phyloP scores from a whole-genome alignment of 1,140 invertebrate species.

The Zaprionus ornatus region DNA sequence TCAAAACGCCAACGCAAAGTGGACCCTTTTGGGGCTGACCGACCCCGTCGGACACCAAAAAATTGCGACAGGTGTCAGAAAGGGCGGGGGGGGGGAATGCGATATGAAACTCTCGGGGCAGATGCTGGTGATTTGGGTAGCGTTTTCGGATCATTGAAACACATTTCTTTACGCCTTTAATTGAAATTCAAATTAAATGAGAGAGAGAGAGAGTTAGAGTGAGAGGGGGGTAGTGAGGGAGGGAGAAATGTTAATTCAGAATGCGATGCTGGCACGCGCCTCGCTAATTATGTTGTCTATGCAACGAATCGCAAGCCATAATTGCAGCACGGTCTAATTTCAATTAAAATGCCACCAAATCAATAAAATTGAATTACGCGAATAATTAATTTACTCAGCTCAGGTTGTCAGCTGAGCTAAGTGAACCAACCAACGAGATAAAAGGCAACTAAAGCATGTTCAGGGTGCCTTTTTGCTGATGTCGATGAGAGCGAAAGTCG shows the following conservation, averaged over 20 bases:
- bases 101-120: conserved; percentile 7
- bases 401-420: not conserved
- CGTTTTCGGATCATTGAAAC: conserved; percentile 22
- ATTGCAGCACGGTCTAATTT: conserved; percentile 45
- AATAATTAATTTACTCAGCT: conserved; percentile 6
- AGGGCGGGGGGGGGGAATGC: conserved; percentile 10
- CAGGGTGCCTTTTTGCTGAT: not conserved
- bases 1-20: conserved; percentile 28
- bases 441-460: not conserved
- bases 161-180: conserved; percentile 49
- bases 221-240: not conserved
- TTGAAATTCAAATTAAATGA: conserved; percentile 59
- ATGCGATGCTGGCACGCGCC: conserved; percentile 21
- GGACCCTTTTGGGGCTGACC: conserved; percentile 22
- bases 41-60: conserved; percentile 36
- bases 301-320: conserved; percentile 42
- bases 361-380: conserved; percentile 42
- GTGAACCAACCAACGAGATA: not conserved
- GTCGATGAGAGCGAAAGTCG: fast-evolving
- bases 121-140: conserved; percentile 66
- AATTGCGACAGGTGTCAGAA: conserved; percentile 68
- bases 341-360: conserved; percentile 46
- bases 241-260: not conserved
- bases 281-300: conserved; percentile 70
- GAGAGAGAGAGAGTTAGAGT: not conserved